A percentile compares a stretch with the other conserved stretches of the same genome.
Evolutionary conservation across 1,140 invertebrate genomes (phyloP).

Genomic region (Drosophila littoralis): DNA sequence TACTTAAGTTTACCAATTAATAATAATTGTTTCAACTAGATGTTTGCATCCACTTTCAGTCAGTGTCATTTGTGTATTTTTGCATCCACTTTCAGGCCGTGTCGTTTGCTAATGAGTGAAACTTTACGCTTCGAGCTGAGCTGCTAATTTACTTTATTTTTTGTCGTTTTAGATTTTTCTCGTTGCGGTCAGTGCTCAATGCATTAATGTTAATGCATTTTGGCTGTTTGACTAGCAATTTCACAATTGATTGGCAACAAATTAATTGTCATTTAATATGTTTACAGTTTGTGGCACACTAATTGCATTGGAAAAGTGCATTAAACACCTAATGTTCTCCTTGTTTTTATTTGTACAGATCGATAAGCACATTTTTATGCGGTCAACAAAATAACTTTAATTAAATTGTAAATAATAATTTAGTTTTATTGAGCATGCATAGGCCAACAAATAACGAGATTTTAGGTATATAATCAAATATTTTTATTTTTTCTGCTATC

Average conservation of each 20-base stretch:
- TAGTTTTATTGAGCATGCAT: neutral
- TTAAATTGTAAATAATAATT: conserved; percentile 15
- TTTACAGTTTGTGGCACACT: conserved; percentile 49
- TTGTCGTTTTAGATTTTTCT: conserved; percentile 18
- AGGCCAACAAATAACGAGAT: neutral
- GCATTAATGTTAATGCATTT: conserved; percentile 73
- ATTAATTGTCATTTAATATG: conserved; percentile 78
- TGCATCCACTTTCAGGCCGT: neutral
- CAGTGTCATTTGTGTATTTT: neutral
- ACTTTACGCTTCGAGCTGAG: neutral
- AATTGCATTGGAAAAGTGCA: conserved; percentile 74
- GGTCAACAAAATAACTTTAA: conserved; percentile 12
- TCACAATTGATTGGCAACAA: conserved; percentile 66
- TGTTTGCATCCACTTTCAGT: neutral
- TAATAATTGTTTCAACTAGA: too few species aligned
- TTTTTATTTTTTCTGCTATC: too few species aligned
- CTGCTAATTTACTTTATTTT: conserved; percentile 1
- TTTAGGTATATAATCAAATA: too few species aligned
- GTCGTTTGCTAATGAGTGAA: neutral
- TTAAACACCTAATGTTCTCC: conserved; percentile 49
- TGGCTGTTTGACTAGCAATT: conserved; percentile 64
- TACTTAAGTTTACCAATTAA: too few species aligned
- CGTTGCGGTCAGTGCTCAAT: conserved; percentile 11
- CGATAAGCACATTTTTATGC: conserved; percentile 42
- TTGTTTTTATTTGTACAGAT: conserved; percentile 28